These are phyloP conservation scores for Vanacampus margaritifer DNA, from an alignment of 2,113 vertebrate species.

Conservation along the genomic window DNA sequence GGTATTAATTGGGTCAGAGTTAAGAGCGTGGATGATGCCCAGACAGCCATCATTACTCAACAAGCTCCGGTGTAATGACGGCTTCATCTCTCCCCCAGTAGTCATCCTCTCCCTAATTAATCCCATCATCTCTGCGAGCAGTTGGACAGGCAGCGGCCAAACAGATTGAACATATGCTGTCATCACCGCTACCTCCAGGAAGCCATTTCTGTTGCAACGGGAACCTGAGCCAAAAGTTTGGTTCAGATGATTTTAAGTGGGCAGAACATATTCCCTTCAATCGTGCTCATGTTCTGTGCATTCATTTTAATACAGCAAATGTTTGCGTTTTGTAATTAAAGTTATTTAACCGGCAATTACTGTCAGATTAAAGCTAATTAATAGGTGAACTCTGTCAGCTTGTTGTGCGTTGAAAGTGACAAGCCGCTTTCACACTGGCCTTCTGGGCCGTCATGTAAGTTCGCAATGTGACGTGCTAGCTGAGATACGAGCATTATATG, in stretches of 20 bases:
- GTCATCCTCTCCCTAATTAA: constrained; percentile 64
- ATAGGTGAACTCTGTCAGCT: neutral
- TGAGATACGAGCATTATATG: too few relatives aligned
- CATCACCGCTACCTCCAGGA: constrained; percentile 25
- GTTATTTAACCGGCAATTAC: neutral
- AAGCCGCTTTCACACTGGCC: neutral
- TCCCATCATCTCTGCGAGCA: constrained; percentile 64
- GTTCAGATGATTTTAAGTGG: neutral
- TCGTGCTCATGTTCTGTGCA: neutral
- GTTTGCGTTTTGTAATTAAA: neutral
- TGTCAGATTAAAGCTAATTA: neutral
- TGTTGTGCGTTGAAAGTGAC: neutral
- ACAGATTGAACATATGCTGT: constrained; percentile 60
- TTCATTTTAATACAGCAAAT: neutral
- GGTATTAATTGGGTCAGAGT: constrained; percentile 70
- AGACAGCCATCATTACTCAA: constrained; percentile 65
- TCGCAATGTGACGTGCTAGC: neutral
- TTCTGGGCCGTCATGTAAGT: neutral
- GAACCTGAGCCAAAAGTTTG: neutral
- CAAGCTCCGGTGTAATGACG: constrained; percentile 65
- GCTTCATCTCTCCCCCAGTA: constrained; percentile 68
- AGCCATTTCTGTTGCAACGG: constrained; percentile 20
- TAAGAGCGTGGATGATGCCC: constrained; percentile 55
- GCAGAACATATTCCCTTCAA: neutral
- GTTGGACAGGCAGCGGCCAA: constrained; percentile 60